Evolutionary conservation across 2,888 invertebrate species (phyloP).

Genomic region (Melanotus villosus): DNA sequence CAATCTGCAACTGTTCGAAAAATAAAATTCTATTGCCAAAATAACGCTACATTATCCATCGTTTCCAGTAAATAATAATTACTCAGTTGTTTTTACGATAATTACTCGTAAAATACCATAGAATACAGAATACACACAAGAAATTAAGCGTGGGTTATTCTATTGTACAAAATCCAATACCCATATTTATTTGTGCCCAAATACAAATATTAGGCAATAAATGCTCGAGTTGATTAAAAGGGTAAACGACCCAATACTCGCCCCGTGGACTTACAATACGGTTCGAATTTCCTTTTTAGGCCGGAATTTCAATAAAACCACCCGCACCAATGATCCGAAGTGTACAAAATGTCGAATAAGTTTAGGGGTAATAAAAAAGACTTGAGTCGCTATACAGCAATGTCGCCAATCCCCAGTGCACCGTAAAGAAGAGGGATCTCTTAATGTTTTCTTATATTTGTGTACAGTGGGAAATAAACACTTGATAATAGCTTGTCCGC

Average conservation of each 20-base stretch:
- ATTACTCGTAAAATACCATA: no score
- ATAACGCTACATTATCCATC: no score
- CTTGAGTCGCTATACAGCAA: slow-evolving; percentile 10
- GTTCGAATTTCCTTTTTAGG: slow-evolving; percentile 1
- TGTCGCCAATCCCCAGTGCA: slow-evolving; percentile 20
- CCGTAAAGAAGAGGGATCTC: slow-evolving; percentile 22
- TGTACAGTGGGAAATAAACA: slow-evolving; percentile 27
- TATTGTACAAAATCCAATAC: no score
- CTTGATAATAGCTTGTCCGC: slow-evolving; percentile 26
- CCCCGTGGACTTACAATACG: not conserved
- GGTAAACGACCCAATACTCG: not conserved
- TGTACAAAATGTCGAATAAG: slow-evolving; percentile 17
- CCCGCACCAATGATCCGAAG: not conserved
- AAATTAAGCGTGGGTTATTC: no score
- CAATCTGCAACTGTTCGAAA: no score
- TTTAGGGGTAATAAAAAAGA: slow-evolving; percentile 17
- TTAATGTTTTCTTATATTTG: slow-evolving; percentile 24
- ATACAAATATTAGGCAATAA: no score
- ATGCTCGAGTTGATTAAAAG: not conserved
- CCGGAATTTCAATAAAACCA: slow-evolving; percentile 14
- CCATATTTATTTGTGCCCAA: no score
- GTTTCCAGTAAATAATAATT: no score
- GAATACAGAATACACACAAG: no score
- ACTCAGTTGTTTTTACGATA: no score
- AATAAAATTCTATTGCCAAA: no score